Percentiles rank a stretch among this genome's conserved stretches.
Conservation (phyloP, 1,140 invertebrate species). For the Myzus persicae region DNA sequence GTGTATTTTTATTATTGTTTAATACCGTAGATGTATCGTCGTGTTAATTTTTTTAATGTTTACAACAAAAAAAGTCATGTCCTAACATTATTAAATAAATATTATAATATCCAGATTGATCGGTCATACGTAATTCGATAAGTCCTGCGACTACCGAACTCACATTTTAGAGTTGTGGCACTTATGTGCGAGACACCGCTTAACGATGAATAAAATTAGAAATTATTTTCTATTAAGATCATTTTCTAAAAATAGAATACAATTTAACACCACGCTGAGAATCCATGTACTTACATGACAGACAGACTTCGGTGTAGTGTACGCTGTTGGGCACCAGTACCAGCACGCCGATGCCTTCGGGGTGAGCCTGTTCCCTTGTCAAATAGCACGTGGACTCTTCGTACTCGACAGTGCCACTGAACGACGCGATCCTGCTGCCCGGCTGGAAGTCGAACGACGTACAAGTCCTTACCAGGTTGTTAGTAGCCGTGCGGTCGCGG, state of each 20-base stretch:
- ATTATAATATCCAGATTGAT: too few species aligned
- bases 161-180: too few species aligned
- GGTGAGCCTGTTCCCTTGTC: conserved; percentile 81
- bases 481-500: conserved; percentile 78
- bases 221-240: too few species aligned
- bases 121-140: too few species aligned
- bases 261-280: not conserved
- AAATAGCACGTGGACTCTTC: conserved; percentile 90
- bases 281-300: conserved; percentile 76
- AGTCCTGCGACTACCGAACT: too few species aligned
- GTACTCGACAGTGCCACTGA: conserved; percentile 82
- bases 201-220: too few species aligned
- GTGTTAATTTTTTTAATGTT: not conserved
- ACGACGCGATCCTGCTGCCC: conserved; percentile 81
- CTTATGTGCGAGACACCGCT: not conserved
- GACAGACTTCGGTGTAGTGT: conserved; percentile 88
- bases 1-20: not conserved
- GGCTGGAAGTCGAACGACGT: conserved; percentile 90
- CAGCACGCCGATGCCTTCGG: conserved; percentile 84
- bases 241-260: not conserved
- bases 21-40: not conserved
- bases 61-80: not conserved
- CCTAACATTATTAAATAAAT: too few species aligned
- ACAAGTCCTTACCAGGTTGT: conserved; percentile 81
- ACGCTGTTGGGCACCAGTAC: conserved; percentile 86